A percentile compares a stretch with the other conserved stretches of the same genome.
Evolutionary conservation across 2,797 vertebrate genomes (phyloP).

Genomic region (Threskiornis aethiopicus): DNA sequence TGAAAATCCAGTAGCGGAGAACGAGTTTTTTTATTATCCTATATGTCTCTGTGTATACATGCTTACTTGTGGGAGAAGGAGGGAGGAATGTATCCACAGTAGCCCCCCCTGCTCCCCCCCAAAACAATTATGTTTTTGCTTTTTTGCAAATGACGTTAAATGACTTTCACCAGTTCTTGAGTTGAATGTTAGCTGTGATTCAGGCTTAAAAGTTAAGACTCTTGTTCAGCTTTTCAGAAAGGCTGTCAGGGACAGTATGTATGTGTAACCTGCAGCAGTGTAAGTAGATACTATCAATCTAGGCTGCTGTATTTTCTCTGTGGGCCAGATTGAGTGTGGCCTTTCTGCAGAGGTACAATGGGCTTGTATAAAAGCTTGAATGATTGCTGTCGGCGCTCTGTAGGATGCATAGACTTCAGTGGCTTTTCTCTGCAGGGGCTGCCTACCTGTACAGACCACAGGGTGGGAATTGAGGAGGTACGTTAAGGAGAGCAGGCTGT

Average conservation of each 20-base stretch:
- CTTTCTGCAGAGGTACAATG: background rate
- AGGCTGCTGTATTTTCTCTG: background rate
- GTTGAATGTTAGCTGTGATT: background rate
- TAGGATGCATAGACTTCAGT: background rate
- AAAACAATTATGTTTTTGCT: accelerated
- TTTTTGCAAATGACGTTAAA: background rate
- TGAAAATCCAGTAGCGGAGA: background rate
- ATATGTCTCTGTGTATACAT: background rate
- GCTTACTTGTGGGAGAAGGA: background rate
- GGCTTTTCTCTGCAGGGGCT: background rate
- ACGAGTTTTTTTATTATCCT: background rate
- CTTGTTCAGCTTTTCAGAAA: background rate
- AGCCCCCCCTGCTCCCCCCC: accelerated
- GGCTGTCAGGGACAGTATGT: accelerated
- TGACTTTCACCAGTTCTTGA: background rate
- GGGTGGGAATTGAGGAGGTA: background rate
- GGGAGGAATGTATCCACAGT: background rate
- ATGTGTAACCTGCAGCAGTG: background rate
- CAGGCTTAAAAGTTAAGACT: background rate
- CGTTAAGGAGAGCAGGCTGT: background rate
- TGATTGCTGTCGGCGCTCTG: background rate
- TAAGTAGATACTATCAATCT: background rate
- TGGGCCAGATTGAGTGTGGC: background rate
- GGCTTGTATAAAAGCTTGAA: background rate
- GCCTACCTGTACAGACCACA: background rate